These are phyloP conservation scores for Stenotaenia linearis DNA, from an alignment of 2,888 invertebrate genomes.

Conservation along the genomic window DNA sequence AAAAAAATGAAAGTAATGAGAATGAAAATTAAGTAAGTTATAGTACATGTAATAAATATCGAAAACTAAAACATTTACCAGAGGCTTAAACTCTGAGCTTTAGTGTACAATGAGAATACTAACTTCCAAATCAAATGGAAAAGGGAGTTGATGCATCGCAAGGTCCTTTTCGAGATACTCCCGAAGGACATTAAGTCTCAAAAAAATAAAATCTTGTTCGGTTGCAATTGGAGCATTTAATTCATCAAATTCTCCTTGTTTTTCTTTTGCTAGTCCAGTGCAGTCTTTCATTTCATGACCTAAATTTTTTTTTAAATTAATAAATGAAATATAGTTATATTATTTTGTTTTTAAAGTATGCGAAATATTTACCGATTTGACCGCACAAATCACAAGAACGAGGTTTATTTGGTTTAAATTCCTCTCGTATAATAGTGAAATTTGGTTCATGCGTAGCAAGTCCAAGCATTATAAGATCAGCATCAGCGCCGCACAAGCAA, in stretches of 20 bases:
- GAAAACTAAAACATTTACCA: background rate
- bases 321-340: background rate
- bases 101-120: slow-evolving; percentile 7
- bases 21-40: slow-evolving; percentile 66
- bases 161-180: slow-evolving; percentile 90
- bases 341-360: background rate
- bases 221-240: slow-evolving; percentile 54
- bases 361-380: slow-evolving; percentile 50
- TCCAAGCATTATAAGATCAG: slow-evolving; percentile 96
- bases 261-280: slow-evolving; percentile 62
- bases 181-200: slow-evolving; percentile 82
- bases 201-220: slow-evolving; percentile 85
- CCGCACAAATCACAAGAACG: slow-evolving; percentile 94
- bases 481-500: slow-evolving; percentile 96
- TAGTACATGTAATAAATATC: slow-evolving; percentile 60
- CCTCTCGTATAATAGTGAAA: slow-evolving; percentile 97
- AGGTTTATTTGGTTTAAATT: slow-evolving; percentile 95
- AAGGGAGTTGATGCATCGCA: slow-evolving; percentile 85
- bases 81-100: background rate
- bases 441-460: slow-evolving; percentile 98
- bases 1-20: slow-evolving; percentile 39
- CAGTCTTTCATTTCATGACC: slow-evolving; percentile 95
- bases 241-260: slow-evolving; percentile 54
- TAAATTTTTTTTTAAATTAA: slow-evolving; percentile 44
- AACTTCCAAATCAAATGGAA: slow-evolving; percentile 84